phyloP scores from a whole-genome alignment of 1,140 invertebrate genomes.

The Scaptodrosophila lebanonensis region DNA sequence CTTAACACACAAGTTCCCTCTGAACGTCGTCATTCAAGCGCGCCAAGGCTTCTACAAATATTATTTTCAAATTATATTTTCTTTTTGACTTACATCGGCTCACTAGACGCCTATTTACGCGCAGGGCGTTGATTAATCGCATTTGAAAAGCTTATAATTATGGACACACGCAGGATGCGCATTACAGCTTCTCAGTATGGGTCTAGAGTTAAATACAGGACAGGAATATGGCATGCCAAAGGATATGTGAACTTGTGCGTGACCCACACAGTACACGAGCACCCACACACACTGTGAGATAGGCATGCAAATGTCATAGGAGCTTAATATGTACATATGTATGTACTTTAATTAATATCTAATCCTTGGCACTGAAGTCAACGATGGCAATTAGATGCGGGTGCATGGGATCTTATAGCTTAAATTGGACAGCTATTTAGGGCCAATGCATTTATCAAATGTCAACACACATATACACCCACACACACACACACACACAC shows the following conservation, averaged over 20 bases:
- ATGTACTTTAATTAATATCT: slow-evolving; percentile 70
- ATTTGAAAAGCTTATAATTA: slow-evolving; percentile 42
- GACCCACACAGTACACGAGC: neutral
- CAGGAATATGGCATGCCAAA: too few relatives aligned
- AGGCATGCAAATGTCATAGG: slow-evolving; percentile 49
- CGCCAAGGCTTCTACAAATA: too few relatives aligned
- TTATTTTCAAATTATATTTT: too few relatives aligned
- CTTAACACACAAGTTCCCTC: too few relatives aligned
- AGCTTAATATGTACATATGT: too few relatives aligned
- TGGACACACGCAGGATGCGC: slow-evolving; percentile 16
- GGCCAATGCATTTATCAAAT: slow-evolving; percentile 42
- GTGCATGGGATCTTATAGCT: slow-evolving; percentile 18
- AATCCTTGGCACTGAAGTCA: slow-evolving; percentile 53
- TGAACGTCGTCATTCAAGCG: too few relatives aligned
- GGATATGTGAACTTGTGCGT: slow-evolving; percentile 1
- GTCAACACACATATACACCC: slow-evolving; percentile 1
- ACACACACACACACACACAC: neutral
- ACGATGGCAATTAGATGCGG: slow-evolving; percentile 50
- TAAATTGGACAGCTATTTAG: slow-evolving; percentile 36
- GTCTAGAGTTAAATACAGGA: too few relatives aligned
- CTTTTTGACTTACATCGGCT: too few relatives aligned
- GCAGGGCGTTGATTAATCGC: slow-evolving; percentile 48
- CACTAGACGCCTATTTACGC: too few relatives aligned
- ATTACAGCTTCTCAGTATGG: too few relatives aligned
- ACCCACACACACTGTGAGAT: slow-evolving; percentile 3